Conservation (phyloP, 2,113 vertebrate species). For the Colistium nudipinnis region DNA sequence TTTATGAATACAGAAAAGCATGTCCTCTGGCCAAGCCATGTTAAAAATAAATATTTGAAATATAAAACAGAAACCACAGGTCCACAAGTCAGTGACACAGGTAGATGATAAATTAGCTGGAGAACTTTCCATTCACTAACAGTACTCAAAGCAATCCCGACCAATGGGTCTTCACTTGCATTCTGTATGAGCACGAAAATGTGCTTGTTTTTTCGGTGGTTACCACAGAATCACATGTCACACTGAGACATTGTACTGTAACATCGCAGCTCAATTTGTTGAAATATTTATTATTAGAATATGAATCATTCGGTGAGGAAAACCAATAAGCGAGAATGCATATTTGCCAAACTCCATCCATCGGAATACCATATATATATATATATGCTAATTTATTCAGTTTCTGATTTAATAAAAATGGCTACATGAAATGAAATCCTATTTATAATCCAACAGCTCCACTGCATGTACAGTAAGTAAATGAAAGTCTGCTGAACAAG, state of each 20-base stretch:
- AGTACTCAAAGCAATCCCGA: not conserved
- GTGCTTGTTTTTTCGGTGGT: not conserved
- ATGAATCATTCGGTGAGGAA: not conserved
- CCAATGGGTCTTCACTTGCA: not conserved
- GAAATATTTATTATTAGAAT: too few relatives aligned
- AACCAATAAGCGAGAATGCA: too few relatives aligned
- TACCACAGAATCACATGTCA: not conserved
- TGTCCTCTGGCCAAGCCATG: not conserved
- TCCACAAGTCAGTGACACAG: constrained; percentile 26
- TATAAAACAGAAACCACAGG: constrained; percentile 11
- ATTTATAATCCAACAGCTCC: not conserved
- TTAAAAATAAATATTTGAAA: constrained; percentile 32
- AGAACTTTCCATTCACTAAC: constrained; percentile 9
- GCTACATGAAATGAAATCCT: not conserved
- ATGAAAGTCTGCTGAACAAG: constrained; percentile 15
- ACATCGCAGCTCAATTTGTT: too few relatives aligned
- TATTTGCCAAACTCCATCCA: not conserved
- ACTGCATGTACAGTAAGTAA: constrained; percentile 13
- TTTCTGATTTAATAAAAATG: not conserved
- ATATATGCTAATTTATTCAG: not conserved
- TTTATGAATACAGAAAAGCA: constrained; percentile 17
- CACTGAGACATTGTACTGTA: too few relatives aligned
- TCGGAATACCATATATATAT: not conserved
- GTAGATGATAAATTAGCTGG: not conserved
- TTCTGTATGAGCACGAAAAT: not conserved